Base-by-base conservation (phyloP, 2,797 vertebrate genomes). In the Sebastolobus alascanus region DNA sequence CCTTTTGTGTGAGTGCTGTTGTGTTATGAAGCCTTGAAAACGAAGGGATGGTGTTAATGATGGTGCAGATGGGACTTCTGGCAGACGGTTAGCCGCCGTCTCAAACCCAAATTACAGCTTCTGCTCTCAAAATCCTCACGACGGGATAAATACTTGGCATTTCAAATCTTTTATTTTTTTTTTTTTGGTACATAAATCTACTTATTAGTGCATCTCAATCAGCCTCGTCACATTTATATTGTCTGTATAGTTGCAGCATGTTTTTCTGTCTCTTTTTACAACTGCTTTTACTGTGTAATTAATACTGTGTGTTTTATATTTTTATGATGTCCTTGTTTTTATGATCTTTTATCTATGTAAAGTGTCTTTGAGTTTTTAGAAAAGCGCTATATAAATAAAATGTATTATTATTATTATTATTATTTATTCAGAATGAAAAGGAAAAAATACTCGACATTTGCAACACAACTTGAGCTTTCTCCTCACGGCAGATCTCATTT, bases 31-130 rank as follows among this genome's bases (percentile, higher is more conserved):
- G 31, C 50, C 43, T 55, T 65, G 75, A 72, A 40, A 40, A 52
- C 3, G 68, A 11, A 63, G 70, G 82, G 56, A 38, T 33, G 64
- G 79, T 74, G 73, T 80, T 74, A 67, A 75, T 82, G 71, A 78
- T 18, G 70, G 73, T 85, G 77, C 72, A 35, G 55, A 78, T 38
- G 75, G 63, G 63, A 55, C 33, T 50, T 29, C 65, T 87, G 80
- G 86, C 82, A 83, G 73, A 75, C 27, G 1, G 2, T 68, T 33
- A 14, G 66, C 67, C 71, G 64, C 79, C 59, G 3, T 73, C 71
- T 85, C 46, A 70, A 77, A 77, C 79, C 75, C 55, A 86, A 90
- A 92, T 90, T 64, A 77, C 75, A 88, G 77, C 84, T 29, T 86
- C 54, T 54, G 79, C 73, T 84, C 54, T 59, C 33, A 56, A 73